phyloP scores from a whole-genome alignment of 2,113 vertebrate genomes.

The Lophotis ruficrista region DNA sequence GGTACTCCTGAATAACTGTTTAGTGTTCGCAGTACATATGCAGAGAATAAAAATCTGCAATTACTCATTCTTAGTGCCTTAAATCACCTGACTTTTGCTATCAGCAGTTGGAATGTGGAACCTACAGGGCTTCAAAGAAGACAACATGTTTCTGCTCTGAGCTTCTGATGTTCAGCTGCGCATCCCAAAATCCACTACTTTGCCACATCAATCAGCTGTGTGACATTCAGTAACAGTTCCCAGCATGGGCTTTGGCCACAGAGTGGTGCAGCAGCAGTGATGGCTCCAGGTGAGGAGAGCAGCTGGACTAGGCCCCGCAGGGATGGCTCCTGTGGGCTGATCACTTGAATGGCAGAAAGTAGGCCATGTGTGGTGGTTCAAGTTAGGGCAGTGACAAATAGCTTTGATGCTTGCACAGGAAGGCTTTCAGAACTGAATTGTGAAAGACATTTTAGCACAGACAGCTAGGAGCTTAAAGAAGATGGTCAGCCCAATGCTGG shows the following conservation, averaged over 20 bases:
- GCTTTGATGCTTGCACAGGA: neutral
- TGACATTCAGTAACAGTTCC: neutral
- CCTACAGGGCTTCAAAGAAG: neutral
- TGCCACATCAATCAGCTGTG: neutral
- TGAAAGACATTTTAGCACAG: neutral
- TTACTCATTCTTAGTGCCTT: neutral
- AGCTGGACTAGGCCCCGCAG: neutral
- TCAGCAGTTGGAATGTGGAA: neutral
- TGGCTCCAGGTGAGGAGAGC: neutral
- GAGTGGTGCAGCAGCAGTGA: neutral
- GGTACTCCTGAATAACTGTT: neutral
- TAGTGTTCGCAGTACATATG: neutral
- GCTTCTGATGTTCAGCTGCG: neutral
- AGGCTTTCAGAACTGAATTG: neutral
- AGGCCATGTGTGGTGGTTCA: accelerated
- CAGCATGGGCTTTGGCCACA: neutral
- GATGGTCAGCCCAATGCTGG: neutral
- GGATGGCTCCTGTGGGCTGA: neutral
- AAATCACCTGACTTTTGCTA: neutral
- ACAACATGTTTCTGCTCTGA: neutral
- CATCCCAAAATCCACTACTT: neutral
- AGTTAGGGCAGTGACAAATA: neutral
- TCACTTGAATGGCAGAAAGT: neutral
- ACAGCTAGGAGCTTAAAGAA: neutral
- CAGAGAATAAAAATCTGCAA: neutral